phyloP scores from a whole-genome alignment of 2,113 vertebrate species.

The Nerophis ophidion region DNA sequence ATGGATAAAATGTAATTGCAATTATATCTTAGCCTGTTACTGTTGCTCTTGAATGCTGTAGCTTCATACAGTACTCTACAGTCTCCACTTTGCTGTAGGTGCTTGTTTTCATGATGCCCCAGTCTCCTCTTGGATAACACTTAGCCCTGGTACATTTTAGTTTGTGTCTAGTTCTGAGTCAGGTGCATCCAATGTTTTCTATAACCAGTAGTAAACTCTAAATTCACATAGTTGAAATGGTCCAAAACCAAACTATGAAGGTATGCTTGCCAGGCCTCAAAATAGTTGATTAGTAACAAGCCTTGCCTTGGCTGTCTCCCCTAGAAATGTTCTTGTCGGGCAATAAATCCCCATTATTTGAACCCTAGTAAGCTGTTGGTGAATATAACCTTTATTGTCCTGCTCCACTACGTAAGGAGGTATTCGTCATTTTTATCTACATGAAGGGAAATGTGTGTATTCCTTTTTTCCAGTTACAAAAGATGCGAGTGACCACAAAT shows the following conservation, averaged over 20 bases:
- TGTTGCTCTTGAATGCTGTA: no score
- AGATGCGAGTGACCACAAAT: slow-evolving; percentile 40
- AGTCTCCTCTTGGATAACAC: no score
- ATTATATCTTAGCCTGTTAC: no score
- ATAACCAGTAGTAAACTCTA: slow-evolving; percentile 21
- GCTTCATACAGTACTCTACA: no score
- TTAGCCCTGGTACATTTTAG: no score
- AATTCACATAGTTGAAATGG: slow-evolving; percentile 11
- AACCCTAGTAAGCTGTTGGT: slow-evolving; percentile 9
- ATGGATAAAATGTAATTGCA: no score
- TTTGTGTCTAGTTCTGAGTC: slow-evolving; percentile 11
- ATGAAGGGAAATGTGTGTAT: slow-evolving; percentile 28
- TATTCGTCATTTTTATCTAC: slow-evolving; percentile 34
- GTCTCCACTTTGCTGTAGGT: no score
- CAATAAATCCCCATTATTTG: background rate
- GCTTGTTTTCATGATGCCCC: no score
- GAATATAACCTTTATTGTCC: slow-evolving; percentile 1
- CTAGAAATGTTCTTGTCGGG: slow-evolving; percentile 15
- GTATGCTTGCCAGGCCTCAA: slow-evolving; percentile 35
- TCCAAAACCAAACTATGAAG: slow-evolving; percentile 35
- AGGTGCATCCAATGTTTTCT: background rate
- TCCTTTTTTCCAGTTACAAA: slow-evolving; percentile 32
- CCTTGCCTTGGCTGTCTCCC: slow-evolving; percentile 38
- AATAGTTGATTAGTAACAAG: slow-evolving; percentile 29
- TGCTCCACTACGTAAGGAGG: slow-evolving; percentile 19